Evolutionary conservation across 2,113 vertebrate genomes (phyloP).

Genomic region (Gnathonemus longibarbis): DNA sequence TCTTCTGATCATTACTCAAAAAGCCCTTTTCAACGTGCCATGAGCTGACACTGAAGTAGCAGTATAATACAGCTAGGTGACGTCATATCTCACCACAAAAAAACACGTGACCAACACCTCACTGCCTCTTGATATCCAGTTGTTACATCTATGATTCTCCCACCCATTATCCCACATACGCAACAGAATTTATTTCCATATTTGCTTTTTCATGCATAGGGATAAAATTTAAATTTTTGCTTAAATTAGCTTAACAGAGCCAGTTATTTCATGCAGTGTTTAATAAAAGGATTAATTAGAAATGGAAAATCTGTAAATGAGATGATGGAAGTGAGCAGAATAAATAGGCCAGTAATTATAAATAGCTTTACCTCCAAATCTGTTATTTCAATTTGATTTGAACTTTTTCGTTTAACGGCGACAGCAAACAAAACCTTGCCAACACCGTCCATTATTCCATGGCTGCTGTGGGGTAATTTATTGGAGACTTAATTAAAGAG

Average conservation of each 20-base stretch:
- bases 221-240: not conserved
- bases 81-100: not conserved
- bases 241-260: conserved; percentile 7
- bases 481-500: conserved; percentile 2
- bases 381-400: conserved; percentile 1
- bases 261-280: conserved; percentile 20
- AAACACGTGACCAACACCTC: not conserved
- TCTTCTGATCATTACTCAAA: not conserved
- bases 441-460: not conserved
- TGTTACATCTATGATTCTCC: not conserved
- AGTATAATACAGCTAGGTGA: not conserved
- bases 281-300: conserved; percentile 21
- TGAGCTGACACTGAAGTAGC: not conserved
- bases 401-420: not conserved
- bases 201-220: conserved; percentile 1
- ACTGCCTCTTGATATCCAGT: not conserved
- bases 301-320: conserved; percentile 16
- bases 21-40: not conserved
- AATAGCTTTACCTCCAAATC: conserved; percentile 23
- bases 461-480: not conserved
- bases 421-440: not conserved
- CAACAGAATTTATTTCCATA: not conserved
- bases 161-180: not conserved
- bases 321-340: conserved; percentile 2
- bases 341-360: conserved; percentile 5